A percentile compares a stretch with the other conserved stretches of the same genome.
phyloP scores from a whole-genome alignment of 2,888 invertebrate species.

The Agrilus mali region DNA sequence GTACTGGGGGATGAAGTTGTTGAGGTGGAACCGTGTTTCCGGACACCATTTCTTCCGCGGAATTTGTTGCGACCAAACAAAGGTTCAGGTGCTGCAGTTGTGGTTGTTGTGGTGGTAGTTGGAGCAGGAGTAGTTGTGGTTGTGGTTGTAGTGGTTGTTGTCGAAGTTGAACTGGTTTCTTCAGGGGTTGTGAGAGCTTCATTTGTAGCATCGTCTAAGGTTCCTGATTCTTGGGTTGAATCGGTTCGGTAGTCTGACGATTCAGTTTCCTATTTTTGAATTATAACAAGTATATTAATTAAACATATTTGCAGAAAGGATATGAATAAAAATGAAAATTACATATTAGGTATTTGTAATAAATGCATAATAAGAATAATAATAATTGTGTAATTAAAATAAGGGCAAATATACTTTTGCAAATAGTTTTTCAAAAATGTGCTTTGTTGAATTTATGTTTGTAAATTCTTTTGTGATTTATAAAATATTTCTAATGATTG shows the following conservation, averaged over 20 bases:
- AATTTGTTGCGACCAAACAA: conserved; percentile 22
- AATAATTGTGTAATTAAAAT: too few species aligned
- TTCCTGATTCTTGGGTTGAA: conserved; percentile 18
- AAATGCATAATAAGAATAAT: too few species aligned
- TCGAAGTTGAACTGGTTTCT: conserved; percentile 39
- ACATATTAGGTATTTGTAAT: neutral
- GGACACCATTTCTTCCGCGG: conserved; percentile 22
- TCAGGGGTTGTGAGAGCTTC: conserved; percentile 36
- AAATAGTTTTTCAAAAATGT: neutral
- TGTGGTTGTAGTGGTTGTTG: conserved; percentile 44
- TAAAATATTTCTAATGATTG: too few species aligned
- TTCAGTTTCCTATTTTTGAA: conserved; percentile 13
- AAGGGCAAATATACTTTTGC: too few species aligned
- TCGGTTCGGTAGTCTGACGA: conserved; percentile 26
- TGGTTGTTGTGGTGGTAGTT: conserved; percentile 37
- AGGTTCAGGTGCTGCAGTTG: conserved; percentile 27
- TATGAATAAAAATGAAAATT: neutral
- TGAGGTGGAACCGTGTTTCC: conserved; percentile 30
- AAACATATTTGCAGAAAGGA: neutral
- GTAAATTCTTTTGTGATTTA: too few species aligned
- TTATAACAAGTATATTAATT: conserved; percentile 36
- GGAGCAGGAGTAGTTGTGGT: conserved; percentile 42
- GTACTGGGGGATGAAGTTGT: conserved; percentile 23
- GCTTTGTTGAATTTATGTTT: too few species aligned
- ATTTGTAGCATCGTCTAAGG: conserved; percentile 25